Base-by-base conservation (phyloP, 1,140 invertebrate species). In the Drosophila takahashii region DNA sequence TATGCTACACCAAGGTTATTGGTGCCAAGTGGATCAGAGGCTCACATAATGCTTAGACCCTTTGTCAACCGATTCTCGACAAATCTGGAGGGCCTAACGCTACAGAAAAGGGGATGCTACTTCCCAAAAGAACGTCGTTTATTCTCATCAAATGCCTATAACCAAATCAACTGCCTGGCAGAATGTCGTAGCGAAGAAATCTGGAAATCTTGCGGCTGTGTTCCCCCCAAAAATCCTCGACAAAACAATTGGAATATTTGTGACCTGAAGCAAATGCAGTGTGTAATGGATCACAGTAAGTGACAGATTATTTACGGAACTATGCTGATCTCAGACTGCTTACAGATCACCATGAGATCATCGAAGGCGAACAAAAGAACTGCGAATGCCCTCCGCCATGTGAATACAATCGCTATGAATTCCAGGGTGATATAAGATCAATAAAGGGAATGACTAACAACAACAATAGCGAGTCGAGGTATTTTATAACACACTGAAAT, bases 141-240 rank as follows among this genome's bases (percentile, higher is more conserved):
- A 1, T 77, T 83, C 1, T 59, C 75, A 9, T 93, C 94, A n/a
- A 44, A 79, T 0, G 80, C 79, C 5, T 95, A 95, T 45, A 94
- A 93, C 0, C 95, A 94, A 70, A 91, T 93, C 16, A 95, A 95
- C 72, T 96, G 95, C 73, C 87, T 95, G 74, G 90, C 92, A 0
- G 93, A 94, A 52, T 94, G 94, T 72, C 92, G 93, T 26, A 91
- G 93, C 6, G 81, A 91, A 32, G 73, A 92, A 2, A 91, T 94
- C 1, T 86, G 83, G 6, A 58, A 80, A 15, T 77, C 79, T 1
- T 95, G 95, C 72, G 91, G 92, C 8, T 96, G 95, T 80, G 81
- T 94, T 0, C 94, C 94, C 2, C 94, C 93, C 0, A 61, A 84
- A 94, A 92, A 76, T 93, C 93, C 71, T 91, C 92, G 26, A 0